Evolutionary conservation across 2,888 invertebrate genomes (phyloP).

Genomic region (Chloroclysta siterata): DNA sequence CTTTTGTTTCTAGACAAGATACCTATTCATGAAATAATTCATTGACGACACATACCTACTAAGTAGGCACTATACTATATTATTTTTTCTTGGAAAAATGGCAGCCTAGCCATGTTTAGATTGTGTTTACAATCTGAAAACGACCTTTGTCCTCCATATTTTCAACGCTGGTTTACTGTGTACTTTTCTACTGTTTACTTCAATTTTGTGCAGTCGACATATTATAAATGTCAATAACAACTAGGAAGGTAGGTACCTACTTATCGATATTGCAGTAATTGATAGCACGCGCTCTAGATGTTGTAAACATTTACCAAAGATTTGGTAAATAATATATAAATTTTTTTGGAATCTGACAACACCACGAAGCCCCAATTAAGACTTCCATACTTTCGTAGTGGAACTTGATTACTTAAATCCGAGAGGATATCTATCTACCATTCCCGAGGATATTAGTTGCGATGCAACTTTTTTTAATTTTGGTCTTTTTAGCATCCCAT

Average conservation of each 20-base stretch:
- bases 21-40: background rate
- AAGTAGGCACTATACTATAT: background rate
- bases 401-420: too few species aligned
- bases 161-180: conserved; percentile 17
- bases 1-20: background rate
- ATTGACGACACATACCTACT: background rate
- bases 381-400: too few species aligned
- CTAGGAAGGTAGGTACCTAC: background rate
- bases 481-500: too few species aligned
- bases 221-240: conserved; percentile 8
- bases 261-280: background rate
- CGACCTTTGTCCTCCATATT: conserved; percentile 22
- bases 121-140: conserved; percentile 28
- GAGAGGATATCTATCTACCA: too few species aligned
- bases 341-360: too few species aligned
- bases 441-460: too few species aligned
- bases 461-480: too few species aligned
- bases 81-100: background rate
- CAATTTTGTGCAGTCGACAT: conserved; percentile 4
- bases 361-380: too few species aligned
- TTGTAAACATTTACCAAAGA: too few species aligned
- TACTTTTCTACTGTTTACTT: conserved; percentile 3
- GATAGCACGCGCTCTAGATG: too few species aligned
- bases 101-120: conserved; percentile 8
- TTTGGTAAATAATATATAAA: too few species aligned